These are phyloP conservation scores for Heterochromis multidens DNA, from an alignment of 2,113 vertebrate genomes.

Conservation along the genomic window DNA sequence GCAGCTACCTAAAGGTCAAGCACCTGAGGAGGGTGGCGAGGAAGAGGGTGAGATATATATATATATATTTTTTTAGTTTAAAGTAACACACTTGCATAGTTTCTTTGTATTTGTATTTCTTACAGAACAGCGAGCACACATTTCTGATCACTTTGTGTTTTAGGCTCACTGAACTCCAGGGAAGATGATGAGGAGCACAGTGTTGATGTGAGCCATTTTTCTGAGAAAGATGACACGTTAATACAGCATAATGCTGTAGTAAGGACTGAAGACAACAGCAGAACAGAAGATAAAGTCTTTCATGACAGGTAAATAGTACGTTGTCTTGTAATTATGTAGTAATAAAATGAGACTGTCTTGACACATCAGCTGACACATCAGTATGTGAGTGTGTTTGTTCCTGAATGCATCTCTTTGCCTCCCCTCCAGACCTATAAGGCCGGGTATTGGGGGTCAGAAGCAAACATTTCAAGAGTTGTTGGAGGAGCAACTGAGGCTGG, in stretches of 20 bases:
- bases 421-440: slow-evolving; percentile 82
- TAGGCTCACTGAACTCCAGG: neutral
- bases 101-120: neutral
- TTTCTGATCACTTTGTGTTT: neutral
- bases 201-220: neutral
- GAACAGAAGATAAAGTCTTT: neutral
- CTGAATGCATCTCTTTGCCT: neutral
- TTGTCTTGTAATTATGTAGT: neutral
- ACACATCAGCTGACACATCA: neutral
- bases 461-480: slow-evolving; percentile 91
- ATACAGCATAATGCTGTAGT: neutral
- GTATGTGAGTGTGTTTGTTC: neutral
- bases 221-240: neutral
- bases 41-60: slow-evolving; percentile 37
- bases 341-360: neutral
- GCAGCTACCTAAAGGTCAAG: neutral
- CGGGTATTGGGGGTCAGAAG: slow-evolving; percentile 77
- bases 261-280: neutral
- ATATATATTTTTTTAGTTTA: neutral
- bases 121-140: neutral
- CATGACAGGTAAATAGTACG: slow-evolving; percentile 57
- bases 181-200: slow-evolving; percentile 10
- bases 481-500: slow-evolving; percentile 88
- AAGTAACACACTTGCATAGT: neutral
- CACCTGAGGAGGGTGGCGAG: neutral